Percentiles rank a stretch among this genome's conserved stretches.
These are phyloP conservation scores for Drosophila neutralis DNA, from an alignment of 2,888 invertebrate genomes.

Conservation along the genomic window DNA sequence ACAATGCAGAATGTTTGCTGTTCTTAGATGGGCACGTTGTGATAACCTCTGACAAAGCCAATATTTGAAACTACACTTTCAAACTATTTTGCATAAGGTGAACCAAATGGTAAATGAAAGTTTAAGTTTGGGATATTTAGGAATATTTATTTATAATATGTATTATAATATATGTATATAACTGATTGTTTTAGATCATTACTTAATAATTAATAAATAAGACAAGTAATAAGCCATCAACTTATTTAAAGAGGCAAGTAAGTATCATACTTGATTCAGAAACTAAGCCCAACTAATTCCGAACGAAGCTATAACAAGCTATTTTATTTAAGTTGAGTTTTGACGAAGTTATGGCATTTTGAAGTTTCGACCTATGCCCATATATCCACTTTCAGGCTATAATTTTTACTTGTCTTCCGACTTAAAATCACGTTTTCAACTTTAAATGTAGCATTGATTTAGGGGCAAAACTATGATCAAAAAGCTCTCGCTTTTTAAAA, in stretches of 20 bases:
- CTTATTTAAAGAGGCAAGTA: not conserved
- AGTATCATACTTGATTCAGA: not conserved
- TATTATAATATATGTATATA: not conserved
- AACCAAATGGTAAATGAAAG: not conserved
- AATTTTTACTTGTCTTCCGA: too few relatives aligned
- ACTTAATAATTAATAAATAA: not conserved
- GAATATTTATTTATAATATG: not conserved
- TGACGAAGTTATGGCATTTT: too few relatives aligned
- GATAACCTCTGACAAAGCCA: conserved; percentile 48
- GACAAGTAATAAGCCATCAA: not conserved
- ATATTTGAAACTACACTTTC: conserved; percentile 19
- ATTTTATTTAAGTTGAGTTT: too few relatives aligned
- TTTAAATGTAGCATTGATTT: too few relatives aligned
- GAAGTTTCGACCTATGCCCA: too few relatives aligned
- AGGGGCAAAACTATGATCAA: too few relatives aligned
- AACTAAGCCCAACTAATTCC: not conserved
- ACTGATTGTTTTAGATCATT: not conserved
- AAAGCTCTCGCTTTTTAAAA: too few relatives aligned
- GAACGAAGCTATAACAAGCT: not conserved
- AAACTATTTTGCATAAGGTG: conserved; percentile 19
- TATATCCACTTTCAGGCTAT: too few relatives aligned
- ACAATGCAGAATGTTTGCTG: conserved; percentile 54
- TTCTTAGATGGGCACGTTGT: conserved; percentile 56
- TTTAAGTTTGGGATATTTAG: not conserved
- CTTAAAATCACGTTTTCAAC: too few relatives aligned